These are phyloP conservation scores for Peromyscus californicus DNA, from an alignment of 2,113 vertebrate genomes.

Conservation along the genomic window DNA sequence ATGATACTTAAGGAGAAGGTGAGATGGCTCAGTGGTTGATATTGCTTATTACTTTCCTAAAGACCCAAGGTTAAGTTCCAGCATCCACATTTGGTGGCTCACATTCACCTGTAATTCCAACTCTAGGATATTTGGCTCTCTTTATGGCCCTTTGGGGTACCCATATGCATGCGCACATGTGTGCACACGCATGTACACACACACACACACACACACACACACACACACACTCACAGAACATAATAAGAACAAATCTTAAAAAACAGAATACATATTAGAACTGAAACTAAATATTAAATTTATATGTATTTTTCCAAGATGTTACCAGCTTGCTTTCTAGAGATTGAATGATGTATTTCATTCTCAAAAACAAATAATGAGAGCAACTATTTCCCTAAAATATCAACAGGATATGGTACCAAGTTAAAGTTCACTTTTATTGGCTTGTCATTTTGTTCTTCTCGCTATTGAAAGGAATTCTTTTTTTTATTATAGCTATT, in stretches of 20 bases:
- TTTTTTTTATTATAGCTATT: not conserved
- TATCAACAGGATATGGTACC: not conserved
- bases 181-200: too few species aligned
- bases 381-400: not conserved
- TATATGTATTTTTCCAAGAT: not conserved
- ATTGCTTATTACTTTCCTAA: not conserved
- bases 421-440: not conserved
- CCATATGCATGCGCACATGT: not conserved
- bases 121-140: not conserved
- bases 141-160: not conserved
- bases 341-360: not conserved
- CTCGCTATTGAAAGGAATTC: not conserved
- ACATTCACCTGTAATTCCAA: not conserved
- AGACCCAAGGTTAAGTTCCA: not conserved
- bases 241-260: not conserved
- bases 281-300: not conserved
- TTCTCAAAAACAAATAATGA: not conserved
- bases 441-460: not conserved
- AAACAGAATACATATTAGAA: not conserved
- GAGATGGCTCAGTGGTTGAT: not conserved
- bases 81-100: not conserved
- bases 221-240: not conserved
- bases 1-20: not conserved
- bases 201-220: not conserved
- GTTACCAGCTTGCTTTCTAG: not conserved